phyloP scores from a whole-genome alignment of 2,797 vertebrate species.

The Antennarius maculatus region DNA sequence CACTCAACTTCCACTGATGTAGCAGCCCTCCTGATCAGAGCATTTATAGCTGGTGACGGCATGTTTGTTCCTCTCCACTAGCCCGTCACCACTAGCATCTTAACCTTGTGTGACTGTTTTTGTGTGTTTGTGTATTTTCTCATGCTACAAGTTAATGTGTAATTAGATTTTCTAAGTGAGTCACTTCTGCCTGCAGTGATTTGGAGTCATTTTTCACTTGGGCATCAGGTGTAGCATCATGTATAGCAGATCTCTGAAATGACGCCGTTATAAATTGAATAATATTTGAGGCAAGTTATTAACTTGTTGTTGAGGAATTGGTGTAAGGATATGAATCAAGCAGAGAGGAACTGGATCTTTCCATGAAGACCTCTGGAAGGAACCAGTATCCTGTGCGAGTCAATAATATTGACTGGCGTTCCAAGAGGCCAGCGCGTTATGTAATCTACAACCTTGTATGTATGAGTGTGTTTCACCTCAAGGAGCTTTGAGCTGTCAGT shows the following conservation, averaged over 20 bases:
- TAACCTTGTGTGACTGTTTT: background rate
- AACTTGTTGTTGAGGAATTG: background rate
- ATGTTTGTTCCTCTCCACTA: slow-evolving; percentile 17
- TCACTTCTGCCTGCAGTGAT: slow-evolving; percentile 8
- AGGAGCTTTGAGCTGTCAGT: slow-evolving; percentile 35
- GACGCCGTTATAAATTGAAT: background rate
- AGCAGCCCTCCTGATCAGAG: slow-evolving; percentile 28
- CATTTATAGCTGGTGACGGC: slow-evolving; percentile 34
- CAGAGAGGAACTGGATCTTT: slow-evolving; percentile 30
- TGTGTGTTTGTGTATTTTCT: slow-evolving; percentile 1
- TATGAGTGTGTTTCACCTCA: slow-evolving; percentile 44
- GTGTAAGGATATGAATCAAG: slow-evolving; percentile 12
- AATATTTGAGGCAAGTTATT: background rate
- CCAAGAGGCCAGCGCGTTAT: slow-evolving; percentile 61
- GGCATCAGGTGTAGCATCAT: slow-evolving; percentile 3
- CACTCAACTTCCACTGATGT: slow-evolving; percentile 47
- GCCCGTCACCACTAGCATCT: background rate
- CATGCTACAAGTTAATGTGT: background rate
- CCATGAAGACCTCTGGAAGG: slow-evolving; percentile 45
- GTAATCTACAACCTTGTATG: slow-evolving; percentile 58
- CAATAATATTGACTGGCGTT: slow-evolving; percentile 72
- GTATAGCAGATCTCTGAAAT: slow-evolving; percentile 14
- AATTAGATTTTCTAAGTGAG: slow-evolving; percentile 5
- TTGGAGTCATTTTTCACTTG: background rate
- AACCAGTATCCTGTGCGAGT: slow-evolving; percentile 50